A percentile compares a stretch with the other conserved stretches of the same genome.
Evolutionary conservation across 2,888 invertebrate species (phyloP).

Genomic region (Clostera curtula): DNA sequence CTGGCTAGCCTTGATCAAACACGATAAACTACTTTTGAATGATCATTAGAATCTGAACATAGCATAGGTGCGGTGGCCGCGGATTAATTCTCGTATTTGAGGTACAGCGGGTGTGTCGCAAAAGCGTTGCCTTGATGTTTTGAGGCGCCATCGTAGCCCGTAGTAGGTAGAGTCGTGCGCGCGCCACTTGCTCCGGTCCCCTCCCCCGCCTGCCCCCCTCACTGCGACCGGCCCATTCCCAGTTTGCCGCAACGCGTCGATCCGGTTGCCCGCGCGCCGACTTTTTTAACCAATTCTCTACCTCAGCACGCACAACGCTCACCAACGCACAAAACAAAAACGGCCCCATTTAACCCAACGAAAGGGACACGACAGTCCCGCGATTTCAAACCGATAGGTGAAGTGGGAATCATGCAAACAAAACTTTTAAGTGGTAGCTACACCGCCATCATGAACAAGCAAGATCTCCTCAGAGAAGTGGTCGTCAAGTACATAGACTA

Average conservation of each 20-base stretch:
- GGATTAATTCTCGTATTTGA: slow-evolving; percentile 51
- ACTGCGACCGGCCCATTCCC: slow-evolving; percentile 57
- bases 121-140: slow-evolving; percentile 66
- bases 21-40: slow-evolving; percentile 37
- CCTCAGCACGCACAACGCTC: slow-evolving; percentile 49
- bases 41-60: slow-evolving; percentile 34
- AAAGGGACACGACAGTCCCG: slow-evolving; percentile 52
- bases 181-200: slow-evolving; percentile 60
- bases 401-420: slow-evolving; percentile 69
- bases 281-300: slow-evolving; percentile 38
- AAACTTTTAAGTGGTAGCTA: slow-evolving; percentile 77
- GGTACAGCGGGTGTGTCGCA: slow-evolving; percentile 64
- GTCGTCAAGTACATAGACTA: slow-evolving; percentile 83
- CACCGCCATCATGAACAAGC: slow-evolving; percentile 78
- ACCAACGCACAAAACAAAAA: slow-evolving; percentile 41
- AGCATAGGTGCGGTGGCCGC: slow-evolving; percentile 39
- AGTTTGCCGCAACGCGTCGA: slow-evolving; percentile 72
- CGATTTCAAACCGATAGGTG: slow-evolving; percentile 35
- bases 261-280: slow-evolving; percentile 57
- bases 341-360: slow-evolving; percentile 49
- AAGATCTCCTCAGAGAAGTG: slow-evolving; percentile 80
- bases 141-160: slow-evolving; percentile 64
- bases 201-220: slow-evolving; percentile 40
- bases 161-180: slow-evolving; percentile 68
- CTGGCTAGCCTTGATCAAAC: slow-evolving; percentile 60